Evolutionary conservation across 2,113 vertebrate species (phyloP), one percentile per base, ranked within the genome.

Genomic region (Burhinus oedicnemus): DNA sequence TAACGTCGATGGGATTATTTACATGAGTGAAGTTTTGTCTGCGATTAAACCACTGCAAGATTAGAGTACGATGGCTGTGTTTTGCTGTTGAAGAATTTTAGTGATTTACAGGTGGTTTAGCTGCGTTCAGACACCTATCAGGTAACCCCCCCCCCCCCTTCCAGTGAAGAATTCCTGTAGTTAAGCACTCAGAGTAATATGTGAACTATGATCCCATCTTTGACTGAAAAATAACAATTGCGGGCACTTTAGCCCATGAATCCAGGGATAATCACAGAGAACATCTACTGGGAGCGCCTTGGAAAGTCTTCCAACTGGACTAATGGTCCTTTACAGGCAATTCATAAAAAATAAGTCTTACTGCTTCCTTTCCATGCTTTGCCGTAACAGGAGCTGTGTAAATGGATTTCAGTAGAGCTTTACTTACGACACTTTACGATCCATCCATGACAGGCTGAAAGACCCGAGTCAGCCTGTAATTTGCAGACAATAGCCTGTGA

Each of bases 401-500:
- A 81, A 92, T n/a, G 85, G 72, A 38, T 70, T 85, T n/a, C 70
- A 55, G 54, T 45, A 52, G 64, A 86, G 93, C 47, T 95, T n/a
- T 34, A 8, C 81, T 69, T 57, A 22, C 4, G 78, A 94, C 94
- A 97, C 69, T 93, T 94, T 88, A 95, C 0, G 9, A 94, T 20
- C 76, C 91, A 49, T 61, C 71, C 62, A 6, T 7, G 30, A 78
- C 60, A 84, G 55, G 51, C 89, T 91, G 77, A 60, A 78, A 92
- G 93, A 44, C 66, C 64, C 64, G 23, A 83, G 62, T 27, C 95
- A 93, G 88, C 44, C 90, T 52, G 55, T 62, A 75, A 97, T 91
- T 30, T 87, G 75, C 78, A 97, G 87, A 95, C 96, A 94, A 81
- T 62, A 75, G 87, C 89, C 89, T 7, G 8, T 1, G 42, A 95